Evolutionary conservation across 2,888 invertebrate species (phyloP), one percentile per base, ranked within the genome.

Genomic region (Amphiduros pacificus): DNA sequence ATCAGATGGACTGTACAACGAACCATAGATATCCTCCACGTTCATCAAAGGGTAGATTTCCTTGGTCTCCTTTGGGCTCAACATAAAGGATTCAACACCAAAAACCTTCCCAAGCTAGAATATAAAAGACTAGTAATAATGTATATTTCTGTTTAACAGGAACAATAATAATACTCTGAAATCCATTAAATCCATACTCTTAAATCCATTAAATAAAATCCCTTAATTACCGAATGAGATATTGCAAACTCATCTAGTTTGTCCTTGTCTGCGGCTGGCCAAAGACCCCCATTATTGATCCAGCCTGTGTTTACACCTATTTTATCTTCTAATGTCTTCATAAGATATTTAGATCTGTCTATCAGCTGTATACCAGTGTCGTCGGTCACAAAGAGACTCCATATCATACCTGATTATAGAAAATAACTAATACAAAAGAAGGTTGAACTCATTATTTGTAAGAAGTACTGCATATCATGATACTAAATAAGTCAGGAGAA

Each of bases 211-310:
- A n/a, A n/a, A n/a, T n/a, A n/a, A n/a, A n/a, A n/a, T n/a, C n/a
- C n/a, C n/a, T n/a, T n/a, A n/a, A n/a, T n/a, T n/a, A n/a, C n/a
- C n/a, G n/a, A n/a, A n/a, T n/a, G n/a, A n/a, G n/a, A n/a, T n/a
- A n/a, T 86, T 79, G 89, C 88, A 79, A 93, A 94, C 83, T 94
- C 94, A 80, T 91, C 89, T 67, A 93, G 85, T 56, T 94, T 86
- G 63, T 89, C 87, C 89, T 88, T 85, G 55, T 87, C 88, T 74
- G 88, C 87, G 4, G 94, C 93, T 70, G 94, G 90, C 80, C 92
- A 94, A 73, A 95, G 86, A 44, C 93, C 94, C 1, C 94, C 94
- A 83, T 94, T 93, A 79, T 92, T 89, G 71, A 89, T 90, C 90
- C 92, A 94, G 0, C 94, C 94, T 0, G 93, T 89, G 81, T 90